Evolutionary conservation across 2,113 vertebrate genomes (phyloP), one percentile per base, ranked within the genome.

Genomic region (Eretmochelys imbricata): DNA sequence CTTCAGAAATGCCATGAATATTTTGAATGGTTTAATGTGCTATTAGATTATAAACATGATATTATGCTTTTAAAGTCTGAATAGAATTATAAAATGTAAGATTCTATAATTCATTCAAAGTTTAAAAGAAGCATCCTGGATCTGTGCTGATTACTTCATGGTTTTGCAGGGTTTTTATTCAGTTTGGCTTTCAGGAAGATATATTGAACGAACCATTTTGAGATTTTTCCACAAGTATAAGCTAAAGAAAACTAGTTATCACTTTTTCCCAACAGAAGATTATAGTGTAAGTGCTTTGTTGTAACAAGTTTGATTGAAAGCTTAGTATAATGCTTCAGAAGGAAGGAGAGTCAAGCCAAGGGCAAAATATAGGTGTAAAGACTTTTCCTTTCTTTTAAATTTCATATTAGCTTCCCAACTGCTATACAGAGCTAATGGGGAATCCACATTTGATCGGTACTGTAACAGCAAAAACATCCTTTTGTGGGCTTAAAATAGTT

Each of bases 181-280:
- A 87, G 55, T 84, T 51, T 79, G 24, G 75, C 49, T 93, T 97
- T 83, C 81, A 84, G 53, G 48, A 31, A 88, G 81, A 88, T 49
- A 80, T 94, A 97, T 88, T 69, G 53, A 98, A 97, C 11, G 5
- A 75, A 54, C 93, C 72, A 85, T 97, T 97, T 84, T 57, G 62
- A 91, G 48, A 81, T 94, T 81, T 94, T 94, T 91, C 89, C 76
- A 93, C 89, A 91, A 91, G 48, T 80, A 48, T 90, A 95, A 97
- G 76, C 65, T 93, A 88, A 87, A 91, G 72, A 89, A 95, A 95
- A 91, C 84, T 87, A 84, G 83, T 62, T 79, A 79, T 82, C 51
- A 91, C 94, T 94, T 90, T 94, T 93, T 85, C 83, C 49, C 54
- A 55, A 12, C 81, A 95, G 90, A 96, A 95, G 93, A 91, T 96